Base-by-base conservation (phyloP, 2,113 vertebrate genomes). In the Brienomyrus longianalis region DNA sequence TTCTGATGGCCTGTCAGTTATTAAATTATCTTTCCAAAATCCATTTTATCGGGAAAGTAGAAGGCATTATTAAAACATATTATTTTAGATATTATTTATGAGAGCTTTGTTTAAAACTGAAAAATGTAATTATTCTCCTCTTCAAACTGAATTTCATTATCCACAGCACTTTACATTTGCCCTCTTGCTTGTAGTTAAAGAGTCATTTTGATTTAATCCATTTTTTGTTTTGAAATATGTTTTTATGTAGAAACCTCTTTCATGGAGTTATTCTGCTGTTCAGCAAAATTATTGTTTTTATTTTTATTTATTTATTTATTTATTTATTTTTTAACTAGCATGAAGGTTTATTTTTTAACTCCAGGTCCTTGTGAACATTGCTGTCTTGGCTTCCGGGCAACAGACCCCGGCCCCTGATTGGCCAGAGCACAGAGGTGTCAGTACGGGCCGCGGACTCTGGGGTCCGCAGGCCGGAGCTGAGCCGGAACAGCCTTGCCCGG, bases 21-120 rank as follows among this genome's bases (percentile, higher is more conserved):
- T 47, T 80, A 80, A 80, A 80, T 80, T 80, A 80, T 80, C 74
- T 43, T 39, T 80, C 70, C 70, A 39, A 43, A 85, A 50, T 86
- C 83, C 83, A n/a, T 48, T 86, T 48, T 86, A 86, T 47, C 23
- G 5, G 45, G 45, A 86, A n/a, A 86, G 83, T 23, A 31, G 83
- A 13, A 50, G 83, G 23, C 23, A 86, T 86, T 86, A 86, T 50
- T 27, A 50, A 48, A 86, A 45, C 17, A 51, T 48, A 17, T 86
- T 86, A 50, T 85, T 50, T 83, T 47, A 45, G 21, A 48, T 23
- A 84, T 47, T 13, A 51, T 86, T 27, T 48, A 35, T 52, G 51
- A 43, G 43, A 84, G 83, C 83, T 84, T 84, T 84, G 45, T 48
- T 84, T 21, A 48, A 84, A 45, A 83, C 8, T 83, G 80, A 52